Evolutionary conservation across 1,140 invertebrate species (phyloP), one percentile per base, ranked within the genome.

Genomic region (Drosophila murphyi): DNA sequence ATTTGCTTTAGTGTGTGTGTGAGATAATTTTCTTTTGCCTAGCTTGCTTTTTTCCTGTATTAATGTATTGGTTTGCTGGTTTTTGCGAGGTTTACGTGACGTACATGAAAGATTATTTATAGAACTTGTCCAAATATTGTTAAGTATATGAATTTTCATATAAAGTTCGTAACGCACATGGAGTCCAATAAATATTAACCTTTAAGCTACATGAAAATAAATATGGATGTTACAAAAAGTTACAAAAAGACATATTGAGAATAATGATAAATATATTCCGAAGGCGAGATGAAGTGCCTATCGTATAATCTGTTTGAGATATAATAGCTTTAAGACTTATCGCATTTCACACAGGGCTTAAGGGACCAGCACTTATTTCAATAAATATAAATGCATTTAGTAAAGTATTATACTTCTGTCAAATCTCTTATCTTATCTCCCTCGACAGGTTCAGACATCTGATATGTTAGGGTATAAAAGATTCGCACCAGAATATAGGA

Each of bases 11-110:
- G 7, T 65, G 37, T 52, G 29, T 28, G 37, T 39, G 54, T 79
- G 62, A 73, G 37, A 61, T 50, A 55, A 68, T 48, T 73, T 74
- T 37, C 51, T 70, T 65, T 78, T 39, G 32, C 56, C 34, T 20
- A 20, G 34, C 54, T 72, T 34, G 61, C 32, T 56, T 37, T 41
- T 76, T 80, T 72, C 60, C 48, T 61, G 57, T 50, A 43, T 71
- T 70, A 60, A 72, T 64, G 54, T 68, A 71, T 64, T 69, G 61
- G 76, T 61, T 61, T 76, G 67, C 76, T 67, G 64, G 65, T 74
- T 80, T 82, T 69, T 77, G 67, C 65, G 55, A 62, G 76, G 69
- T 77, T 69, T 62, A 89, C 76, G 83, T 87, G 83, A 88, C 83
- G 83, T 82, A 80, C 64, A 64, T 78, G 81, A 67, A 83, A 65